Evolutionary conservation across 2,888 invertebrate species (phyloP), one percentile per base, ranked within the genome.

Genomic region (Graphium colonna): DNA sequence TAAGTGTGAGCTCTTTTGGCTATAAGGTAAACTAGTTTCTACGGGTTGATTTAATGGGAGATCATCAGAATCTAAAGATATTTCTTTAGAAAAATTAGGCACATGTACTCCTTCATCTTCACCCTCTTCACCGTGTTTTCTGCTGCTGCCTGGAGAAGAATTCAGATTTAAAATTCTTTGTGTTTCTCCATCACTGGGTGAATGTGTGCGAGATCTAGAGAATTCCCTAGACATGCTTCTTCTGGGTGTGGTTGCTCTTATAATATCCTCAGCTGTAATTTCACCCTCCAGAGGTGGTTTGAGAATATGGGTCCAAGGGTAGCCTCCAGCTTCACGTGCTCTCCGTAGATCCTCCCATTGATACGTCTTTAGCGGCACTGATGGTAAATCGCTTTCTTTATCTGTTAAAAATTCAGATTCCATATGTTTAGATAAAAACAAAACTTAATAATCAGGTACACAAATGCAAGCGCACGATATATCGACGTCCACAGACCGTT

Each of bases 231-330:
- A 89, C 88, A 88, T 90, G 61, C 83, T 87, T 77, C 86, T 80
- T 61, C 79, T 71, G 12, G 90, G 90, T 16, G 83, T 87, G 2
- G 85, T 77, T 63, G 83, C 86, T 61, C 87, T 77, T 57, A 88
- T 75, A 62, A 92, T 72, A 76, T 91, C 78, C 77, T 88, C 90
- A 18, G 89, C 89, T 45, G 90, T 89, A 57, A 90, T 80, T 69
- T 85, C 83, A 50, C 85, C 87, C 65, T 82, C 79, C 16, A 93
- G 76, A 0, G 93, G 92, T 17, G 88, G 91, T 75, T 95, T 95
- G 67, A 93, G 90, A 18, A 95, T 81, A 78, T 95, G 92, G 10
- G 95, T 95, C 95, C 95, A 95, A 63, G 95, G 95, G 73, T 95
- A 95, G 42, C 93, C 93, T 59, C 95, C 95, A 73, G 92, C 91